Evolutionary conservation across 2,888 invertebrate genomes (phyloP).

Genomic region (Aricia artaxerxes): DNA sequence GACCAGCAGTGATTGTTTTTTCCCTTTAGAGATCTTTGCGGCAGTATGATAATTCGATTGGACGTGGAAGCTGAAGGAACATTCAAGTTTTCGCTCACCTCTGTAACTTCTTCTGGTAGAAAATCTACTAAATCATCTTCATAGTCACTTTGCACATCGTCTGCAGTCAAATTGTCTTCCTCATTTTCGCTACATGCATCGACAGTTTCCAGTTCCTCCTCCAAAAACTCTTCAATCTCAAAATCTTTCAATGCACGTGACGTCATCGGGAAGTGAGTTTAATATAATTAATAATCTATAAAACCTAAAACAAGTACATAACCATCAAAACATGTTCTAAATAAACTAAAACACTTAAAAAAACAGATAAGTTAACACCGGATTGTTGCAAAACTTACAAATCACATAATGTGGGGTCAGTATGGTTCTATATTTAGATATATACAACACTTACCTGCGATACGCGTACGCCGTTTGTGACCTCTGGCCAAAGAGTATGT

Average conservation of each 20-base stretch:
- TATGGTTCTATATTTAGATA: background rate
- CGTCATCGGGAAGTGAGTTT: background rate
- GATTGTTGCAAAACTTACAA: background rate
- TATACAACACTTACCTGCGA: background rate
- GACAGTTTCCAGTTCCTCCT: background rate
- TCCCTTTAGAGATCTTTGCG: background rate
- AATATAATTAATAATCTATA: background rate
- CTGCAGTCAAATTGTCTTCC: background rate
- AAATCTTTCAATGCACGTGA: background rate
- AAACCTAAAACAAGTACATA: background rate
- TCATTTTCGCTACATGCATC: background rate
- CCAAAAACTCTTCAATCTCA: background rate
- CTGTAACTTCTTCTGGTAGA: background rate
- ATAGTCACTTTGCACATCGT: background rate
- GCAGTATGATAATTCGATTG: background rate
- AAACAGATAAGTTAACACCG: background rate
- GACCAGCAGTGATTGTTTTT: background rate
- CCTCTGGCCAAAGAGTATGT: background rate
- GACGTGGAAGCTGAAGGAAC: background rate
- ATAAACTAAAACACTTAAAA: background rate
- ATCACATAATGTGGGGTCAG: background rate
- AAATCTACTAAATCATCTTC: background rate
- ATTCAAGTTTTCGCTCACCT: background rate
- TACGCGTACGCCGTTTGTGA: background rate
- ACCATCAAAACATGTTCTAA: too few species aligned